Base-by-base conservation (phyloP, 2,113 vertebrate genomes). In the Thomomys bottae region DNA sequence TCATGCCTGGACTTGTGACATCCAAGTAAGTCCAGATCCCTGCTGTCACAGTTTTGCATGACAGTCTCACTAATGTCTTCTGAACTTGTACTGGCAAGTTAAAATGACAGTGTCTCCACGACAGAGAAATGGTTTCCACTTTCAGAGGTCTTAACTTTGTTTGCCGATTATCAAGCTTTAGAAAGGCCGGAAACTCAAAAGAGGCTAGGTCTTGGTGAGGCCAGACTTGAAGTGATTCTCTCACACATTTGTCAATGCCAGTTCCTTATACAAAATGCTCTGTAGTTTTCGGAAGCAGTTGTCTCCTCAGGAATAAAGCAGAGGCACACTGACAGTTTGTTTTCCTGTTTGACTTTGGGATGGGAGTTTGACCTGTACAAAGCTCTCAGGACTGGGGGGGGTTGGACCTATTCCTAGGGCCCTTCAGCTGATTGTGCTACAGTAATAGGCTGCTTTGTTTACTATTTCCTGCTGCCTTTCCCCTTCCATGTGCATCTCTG, bases 81-180 rank as follows among this genome's bases (percentile, higher is more conserved):
- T 78, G 84, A 94, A 93, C 92, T 86, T 81, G 94, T 87, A 94
- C 64, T 40, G 63, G 72, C 40, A 30, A 28, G 17, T 90, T 90
- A 87, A 64, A 72, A 59, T 84, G 63, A 54, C 42, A 15, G 36
- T 4, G 57, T 77, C 64, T 85, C 7, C 64, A 40, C 1, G 42
- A 20, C 28, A 75, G 38, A 75, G 90, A 92, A 95, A 93, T 92
- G 63, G 12, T 79, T 92, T 72, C 64, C 20, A 32, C 59, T 49
- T n/a, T 91, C 28, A 57, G 42, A 87, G 59, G 17, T 30, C 32
- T 87, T 75, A 68, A 66, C 38, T 64, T 66, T 28, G 28, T 23
- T 9, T 23, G 49, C 34, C 81, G 34, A 18, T 34, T 88, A 49
- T n/a, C 70, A 68, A 63, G 21, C 73, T 32, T 93, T 38, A 5